phyloP scores from a whole-genome alignment of 2,888 invertebrate species.

The Drosophila greeni region DNA sequence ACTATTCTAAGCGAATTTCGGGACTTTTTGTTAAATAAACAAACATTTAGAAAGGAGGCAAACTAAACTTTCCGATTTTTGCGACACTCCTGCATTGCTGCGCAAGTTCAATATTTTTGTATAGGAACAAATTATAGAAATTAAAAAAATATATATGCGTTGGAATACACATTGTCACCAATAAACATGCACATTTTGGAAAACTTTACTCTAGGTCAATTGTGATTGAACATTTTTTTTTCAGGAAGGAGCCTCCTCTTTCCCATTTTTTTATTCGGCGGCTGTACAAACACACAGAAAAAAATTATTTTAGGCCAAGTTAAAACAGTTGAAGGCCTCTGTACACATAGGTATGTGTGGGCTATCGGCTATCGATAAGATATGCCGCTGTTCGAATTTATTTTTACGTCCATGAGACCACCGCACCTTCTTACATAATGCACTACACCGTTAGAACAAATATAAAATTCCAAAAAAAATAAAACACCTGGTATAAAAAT shows the following conservation, averaged over 20 bases:
- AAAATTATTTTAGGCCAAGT: slow-evolving; percentile 1
- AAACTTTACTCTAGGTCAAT: neutral
- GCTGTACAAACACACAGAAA: neutral
- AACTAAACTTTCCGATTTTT: neutral
- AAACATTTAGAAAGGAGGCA: too few species aligned
- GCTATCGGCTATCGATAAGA: slow-evolving; percentile 10
- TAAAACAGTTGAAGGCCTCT: neutral
- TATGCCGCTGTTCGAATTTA: slow-evolving; percentile 3
- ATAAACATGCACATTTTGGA: neutral
- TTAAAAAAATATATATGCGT: neutral
- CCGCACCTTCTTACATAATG: slow-evolving; percentile 17
- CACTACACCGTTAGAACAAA: slow-evolving; percentile 9
- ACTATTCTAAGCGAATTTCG: neutral
- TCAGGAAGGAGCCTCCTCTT: neutral
- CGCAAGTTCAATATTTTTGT: neutral
- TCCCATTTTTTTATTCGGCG: neutral
- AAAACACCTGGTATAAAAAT: neutral
- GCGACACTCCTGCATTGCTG: neutral
- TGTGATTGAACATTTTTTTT: neutral
- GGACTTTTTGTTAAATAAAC: neutral
- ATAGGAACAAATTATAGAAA: too few species aligned
- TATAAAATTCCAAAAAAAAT: neutral
- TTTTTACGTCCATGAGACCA: slow-evolving; percentile 1
- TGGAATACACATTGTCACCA: neutral
- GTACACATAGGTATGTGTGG: neutral